A percentile compares a stretch with the other conserved stretches of the same genome.
Evolutionary conservation across 2,888 invertebrate species (phyloP).

Genomic region (Timandra comae): DNA sequence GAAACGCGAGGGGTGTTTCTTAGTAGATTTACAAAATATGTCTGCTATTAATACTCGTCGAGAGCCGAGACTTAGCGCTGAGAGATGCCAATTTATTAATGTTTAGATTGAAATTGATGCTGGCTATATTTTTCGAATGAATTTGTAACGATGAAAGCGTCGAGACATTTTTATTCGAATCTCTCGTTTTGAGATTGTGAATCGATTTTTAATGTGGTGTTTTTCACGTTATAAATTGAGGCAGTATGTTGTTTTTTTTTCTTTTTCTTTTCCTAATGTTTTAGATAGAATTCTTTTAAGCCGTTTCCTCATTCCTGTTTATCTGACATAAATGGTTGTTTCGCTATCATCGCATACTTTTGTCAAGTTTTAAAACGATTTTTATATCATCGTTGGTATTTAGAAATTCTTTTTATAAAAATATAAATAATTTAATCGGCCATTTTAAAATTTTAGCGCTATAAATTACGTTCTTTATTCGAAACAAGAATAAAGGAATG

Average conservation of each 20-base stretch:
- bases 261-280: conserved; percentile 4
- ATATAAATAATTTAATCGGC: no score
- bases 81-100: conserved; percentile 75
- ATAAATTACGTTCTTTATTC: no score
- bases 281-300: neutral
- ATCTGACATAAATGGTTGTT: no score
- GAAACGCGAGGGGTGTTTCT: conserved; percentile 61
- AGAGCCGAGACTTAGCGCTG: conserved; percentile 59
- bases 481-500: no score
- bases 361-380: no score
- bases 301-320: conserved; percentile 6
- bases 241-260: conserved; percentile 1
- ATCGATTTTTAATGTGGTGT: conserved; percentile 55
- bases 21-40: conserved; percentile 67
- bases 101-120: conserved; percentile 76
- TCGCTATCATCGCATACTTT: no score
- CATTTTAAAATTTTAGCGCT: no score
- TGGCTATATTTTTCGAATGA: conserved; percentile 66
- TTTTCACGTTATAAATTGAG: conserved; percentile 24
- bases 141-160: conserved; percentile 69
- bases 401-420: no score
- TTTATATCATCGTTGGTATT: no score
- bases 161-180: conserved; percentile 52
- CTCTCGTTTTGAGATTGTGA: conserved; percentile 50
- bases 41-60: conserved; percentile 70